Evolutionary conservation across 2,888 invertebrate genomes (phyloP).

Genomic region (Scotopteryx bipunctaria): DNA sequence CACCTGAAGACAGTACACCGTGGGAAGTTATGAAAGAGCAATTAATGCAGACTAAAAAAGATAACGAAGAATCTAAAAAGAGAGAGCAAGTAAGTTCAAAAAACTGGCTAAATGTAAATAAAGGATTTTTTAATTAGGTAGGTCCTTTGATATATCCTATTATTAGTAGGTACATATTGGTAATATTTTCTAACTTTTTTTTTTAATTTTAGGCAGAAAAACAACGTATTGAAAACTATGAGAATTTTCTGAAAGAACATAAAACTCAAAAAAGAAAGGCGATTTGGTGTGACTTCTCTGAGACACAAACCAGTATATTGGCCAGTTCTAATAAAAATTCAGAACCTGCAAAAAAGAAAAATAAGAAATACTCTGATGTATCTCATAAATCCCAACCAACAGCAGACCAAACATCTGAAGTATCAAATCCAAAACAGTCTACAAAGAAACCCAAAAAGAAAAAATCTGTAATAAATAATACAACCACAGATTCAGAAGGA

Average conservation of each 20-base stretch:
- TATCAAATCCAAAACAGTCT: background rate
- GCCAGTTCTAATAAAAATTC: conserved; percentile 13
- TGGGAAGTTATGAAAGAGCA: conserved; percentile 89
- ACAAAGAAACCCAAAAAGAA: conserved; percentile 39
- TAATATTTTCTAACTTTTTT: background rate
- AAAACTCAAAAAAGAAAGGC: conserved; percentile 71
- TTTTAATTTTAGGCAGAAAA: conserved; percentile 68
- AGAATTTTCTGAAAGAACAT: conserved; percentile 78
- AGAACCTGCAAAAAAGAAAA: conserved; percentile 15
- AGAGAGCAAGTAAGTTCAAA: conserved; percentile 63
- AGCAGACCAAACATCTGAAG: conserved; percentile 37
- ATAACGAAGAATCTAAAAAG: conserved; percentile 67
- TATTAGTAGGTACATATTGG: background rate
- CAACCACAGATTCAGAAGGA: conserved; percentile 11
- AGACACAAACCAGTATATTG: conserved; percentile 37
- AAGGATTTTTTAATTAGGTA: no score
- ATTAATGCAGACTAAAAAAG: conserved; percentile 76
- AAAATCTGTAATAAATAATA: conserved; percentile 36
- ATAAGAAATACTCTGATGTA: conserved; percentile 3
- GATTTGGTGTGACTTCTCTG: conserved; percentile 84
- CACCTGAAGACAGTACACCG: conserved; percentile 87
- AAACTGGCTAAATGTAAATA: no score
- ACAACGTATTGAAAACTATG: conserved; percentile 76
- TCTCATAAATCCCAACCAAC: background rate
- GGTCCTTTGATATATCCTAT: background rate